A percentile compares a stretch with the other conserved stretches of the same genome.
These are phyloP conservation scores for Ruditapes philippinarum DNA, from an alignment of 1,140 invertebrate species.

Conservation along the genomic window DNA sequence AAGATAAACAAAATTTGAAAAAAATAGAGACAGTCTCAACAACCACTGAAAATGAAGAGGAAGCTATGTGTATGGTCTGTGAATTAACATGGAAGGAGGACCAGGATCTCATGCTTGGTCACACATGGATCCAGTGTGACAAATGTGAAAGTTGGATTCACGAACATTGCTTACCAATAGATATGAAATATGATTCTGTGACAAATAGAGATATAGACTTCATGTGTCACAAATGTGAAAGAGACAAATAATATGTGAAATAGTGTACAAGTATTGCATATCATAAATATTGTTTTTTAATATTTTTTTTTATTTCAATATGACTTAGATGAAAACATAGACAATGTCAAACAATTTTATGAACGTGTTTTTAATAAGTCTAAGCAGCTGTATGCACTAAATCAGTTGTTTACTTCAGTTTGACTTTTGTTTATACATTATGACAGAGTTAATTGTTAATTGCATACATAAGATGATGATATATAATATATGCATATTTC, in stretches of 20 bases:
- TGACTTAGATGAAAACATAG: background rate
- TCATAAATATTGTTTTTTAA: background rate
- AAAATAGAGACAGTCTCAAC: background rate
- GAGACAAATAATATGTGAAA: background rate
- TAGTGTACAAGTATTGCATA: background rate
- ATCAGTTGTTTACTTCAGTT: no score
- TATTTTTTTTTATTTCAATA: background rate
- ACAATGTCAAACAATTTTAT: background rate
- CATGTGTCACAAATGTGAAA: slow-evolving; percentile 20
- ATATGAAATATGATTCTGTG: background rate
- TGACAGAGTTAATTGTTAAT: background rate
- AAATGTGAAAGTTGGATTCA: slow-evolving; percentile 9
- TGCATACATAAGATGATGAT: background rate
- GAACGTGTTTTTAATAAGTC: background rate
- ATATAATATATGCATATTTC: background rate
- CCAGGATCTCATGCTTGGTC: slow-evolving; percentile 14
- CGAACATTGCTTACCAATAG: slow-evolving; percentile 28
- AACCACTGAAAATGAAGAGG: background rate
- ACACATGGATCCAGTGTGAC: slow-evolving; percentile 54
- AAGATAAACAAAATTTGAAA: background rate
- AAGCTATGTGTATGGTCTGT: slow-evolving; percentile 22
- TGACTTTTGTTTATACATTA: no score
- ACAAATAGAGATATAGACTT: background rate
- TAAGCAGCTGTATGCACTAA: background rate
- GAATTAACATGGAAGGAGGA: slow-evolving; percentile 49